These are phyloP conservation scores for Blastomussa wellsi DNA, from an alignment of 92 coral and sea anemone genomes.

Conservation along the genomic window DNA sequence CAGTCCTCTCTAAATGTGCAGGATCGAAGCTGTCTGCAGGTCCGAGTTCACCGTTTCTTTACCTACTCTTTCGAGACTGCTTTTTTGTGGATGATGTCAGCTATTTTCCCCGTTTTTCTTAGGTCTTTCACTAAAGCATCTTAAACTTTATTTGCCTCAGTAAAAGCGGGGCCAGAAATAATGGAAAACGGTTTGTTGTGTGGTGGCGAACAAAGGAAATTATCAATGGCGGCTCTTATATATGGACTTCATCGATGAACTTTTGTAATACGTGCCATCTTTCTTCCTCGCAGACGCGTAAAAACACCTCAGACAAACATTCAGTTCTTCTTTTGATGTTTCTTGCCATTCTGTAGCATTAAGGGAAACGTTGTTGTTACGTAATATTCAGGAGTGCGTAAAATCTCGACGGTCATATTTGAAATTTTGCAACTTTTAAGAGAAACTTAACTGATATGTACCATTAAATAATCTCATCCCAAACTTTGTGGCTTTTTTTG, in stretches of 20 bases:
- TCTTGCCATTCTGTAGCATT: no score
- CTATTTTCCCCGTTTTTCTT: slow-evolving; percentile 44
- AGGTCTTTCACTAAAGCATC: slow-evolving; percentile 50
- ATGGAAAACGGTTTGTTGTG: slow-evolving; percentile 54
- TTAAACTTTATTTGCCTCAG: slow-evolving; percentile 42
- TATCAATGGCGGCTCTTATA: slow-evolving; percentile 12
- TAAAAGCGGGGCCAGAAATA: slow-evolving; percentile 39
- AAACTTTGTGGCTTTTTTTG: no score
- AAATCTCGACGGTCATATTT: no score
- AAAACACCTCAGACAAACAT: no score
- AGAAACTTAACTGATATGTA: no score
- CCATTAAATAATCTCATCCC: no score
- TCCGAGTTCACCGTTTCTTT: slow-evolving; percentile 57
- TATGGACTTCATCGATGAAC: slow-evolving; percentile 45
- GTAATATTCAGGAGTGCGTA: no score
- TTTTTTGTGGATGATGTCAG: slow-evolving; percentile 57
- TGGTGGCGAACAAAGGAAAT: slow-evolving; percentile 43
- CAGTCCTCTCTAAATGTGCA: slow-evolving; percentile 22
- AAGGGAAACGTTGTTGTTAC: no score
- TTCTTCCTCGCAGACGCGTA: no score
- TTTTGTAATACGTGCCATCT: slow-evolving; percentile 59
- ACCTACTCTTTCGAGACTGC: slow-evolving; percentile 47
- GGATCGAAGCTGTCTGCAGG: slow-evolving; percentile 49
- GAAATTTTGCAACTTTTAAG: no score
- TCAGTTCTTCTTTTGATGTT: no score